Conservation (phyloP, 2,888 invertebrate genomes). For the Lepidocyrtinus sp. region DNA sequence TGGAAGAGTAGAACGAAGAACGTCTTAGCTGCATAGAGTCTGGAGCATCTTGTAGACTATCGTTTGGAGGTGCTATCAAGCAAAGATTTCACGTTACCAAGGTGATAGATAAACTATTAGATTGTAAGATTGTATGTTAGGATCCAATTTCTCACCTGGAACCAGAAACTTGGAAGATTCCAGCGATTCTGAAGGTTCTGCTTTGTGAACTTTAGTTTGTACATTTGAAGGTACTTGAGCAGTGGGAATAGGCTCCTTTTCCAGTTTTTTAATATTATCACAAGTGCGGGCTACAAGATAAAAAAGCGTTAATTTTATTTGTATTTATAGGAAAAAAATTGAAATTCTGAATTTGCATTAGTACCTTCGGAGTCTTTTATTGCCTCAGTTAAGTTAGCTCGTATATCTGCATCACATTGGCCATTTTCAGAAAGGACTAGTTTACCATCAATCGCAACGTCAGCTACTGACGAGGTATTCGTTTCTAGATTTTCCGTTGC, state of each 20-base stretch:
- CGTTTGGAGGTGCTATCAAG: slow-evolving; percentile 34
- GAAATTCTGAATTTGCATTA: no score
- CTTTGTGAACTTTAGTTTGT: slow-evolving; percentile 20
- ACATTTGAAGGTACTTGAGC: slow-evolving; percentile 17
- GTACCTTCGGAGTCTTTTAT: background rate
- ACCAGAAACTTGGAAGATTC: slow-evolving; percentile 6
- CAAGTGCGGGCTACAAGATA: background rate
- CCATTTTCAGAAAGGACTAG: slow-evolving; percentile 43
- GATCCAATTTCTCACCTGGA: slow-evolving; percentile 14
- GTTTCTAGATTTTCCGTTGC: background rate
- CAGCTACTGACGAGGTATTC: background rate
- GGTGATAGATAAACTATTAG: background rate
- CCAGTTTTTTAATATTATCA: background rate
- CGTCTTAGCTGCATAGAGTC: slow-evolving; percentile 68
- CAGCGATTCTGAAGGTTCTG: background rate
- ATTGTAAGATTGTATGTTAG: background rate
- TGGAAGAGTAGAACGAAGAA: slow-evolving; percentile 68
- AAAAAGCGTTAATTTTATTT: background rate
- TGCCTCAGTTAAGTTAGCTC: slow-evolving; percentile 4
- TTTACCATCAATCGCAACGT: slow-evolving; percentile 11
- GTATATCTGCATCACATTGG: slow-evolving; percentile 32
- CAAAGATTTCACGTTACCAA: background rate
- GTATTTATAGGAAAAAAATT: no score
- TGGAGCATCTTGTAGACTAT: slow-evolving; percentile 65
- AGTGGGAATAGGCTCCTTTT: background rate